phyloP scores from a whole-genome alignment of 1,140 invertebrate genomes.

The Magallana ariakensis region DNA sequence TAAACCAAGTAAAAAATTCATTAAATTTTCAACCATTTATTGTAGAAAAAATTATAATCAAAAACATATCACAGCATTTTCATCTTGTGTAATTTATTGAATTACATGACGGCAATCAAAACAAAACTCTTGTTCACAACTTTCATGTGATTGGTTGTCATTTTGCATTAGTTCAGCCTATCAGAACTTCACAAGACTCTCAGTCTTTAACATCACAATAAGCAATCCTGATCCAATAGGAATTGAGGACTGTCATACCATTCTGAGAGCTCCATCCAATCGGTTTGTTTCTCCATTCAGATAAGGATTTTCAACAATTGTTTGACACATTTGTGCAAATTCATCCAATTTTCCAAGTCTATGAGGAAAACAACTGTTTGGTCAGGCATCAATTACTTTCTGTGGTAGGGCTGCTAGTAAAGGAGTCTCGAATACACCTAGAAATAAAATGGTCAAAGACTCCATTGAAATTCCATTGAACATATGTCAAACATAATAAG shows the following conservation, averaged over 20 bases:
- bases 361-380: slow-evolving; percentile 91
- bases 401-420: slow-evolving; percentile 89
- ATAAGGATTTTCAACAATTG: slow-evolving; percentile 93
- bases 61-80: too few species aligned
- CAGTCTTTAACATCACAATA: not conserved
- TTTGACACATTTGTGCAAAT: slow-evolving; percentile 92
- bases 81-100: not conserved
- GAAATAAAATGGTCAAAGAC: slow-evolving; percentile 60
- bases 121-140: not conserved
- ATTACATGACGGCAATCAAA: not conserved
- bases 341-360: slow-evolving; percentile 93
- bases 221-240: not conserved
- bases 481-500: too few species aligned
- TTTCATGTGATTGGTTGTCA: not conserved
- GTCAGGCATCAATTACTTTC: slow-evolving; percentile 87
- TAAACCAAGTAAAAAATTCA: too few species aligned
- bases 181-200: not conserved
- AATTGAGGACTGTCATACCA: slow-evolving; percentile 70
- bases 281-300: slow-evolving; percentile 97
- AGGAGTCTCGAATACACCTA: slow-evolving; percentile 95
- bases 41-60: too few species aligned
- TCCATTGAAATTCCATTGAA: too few species aligned
- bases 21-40: too few species aligned
- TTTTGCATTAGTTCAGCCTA: not conserved
- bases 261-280: slow-evolving; percentile 91